Evolutionary conservation across 2,888 invertebrate genomes (phyloP), one percentile per base, ranked within the genome.

Genomic region (Trissolcus japonicus): DNA sequence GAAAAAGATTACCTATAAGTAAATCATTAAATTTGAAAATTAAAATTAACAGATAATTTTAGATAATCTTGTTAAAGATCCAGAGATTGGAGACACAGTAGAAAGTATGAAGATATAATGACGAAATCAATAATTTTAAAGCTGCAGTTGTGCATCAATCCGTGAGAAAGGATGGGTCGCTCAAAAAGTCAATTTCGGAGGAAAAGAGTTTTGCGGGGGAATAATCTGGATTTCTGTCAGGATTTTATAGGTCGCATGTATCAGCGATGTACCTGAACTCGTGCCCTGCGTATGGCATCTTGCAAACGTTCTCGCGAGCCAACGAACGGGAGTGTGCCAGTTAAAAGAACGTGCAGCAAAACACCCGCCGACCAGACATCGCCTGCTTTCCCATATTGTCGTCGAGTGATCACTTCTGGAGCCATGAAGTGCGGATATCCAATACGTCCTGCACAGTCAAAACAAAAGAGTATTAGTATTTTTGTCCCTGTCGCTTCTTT

Each of bases 301-400:
- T 97, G 96, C 80, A 99, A 92, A 82, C 98, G 92, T 84, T 98
- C 95, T 80, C 96, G 95, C 71, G 98, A 97, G 56, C 99, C 99
- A 81, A 95, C 93, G 89, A 99, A 99, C 11, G 99, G 99, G 83
- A 98, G 92, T 69, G 95, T 95, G 4, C 99, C 99, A 55, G 97
- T 96, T 46, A 99, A 92, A 51, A 99, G 92, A 16, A 98, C 95
- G 89, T 98, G 98, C 53, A 99, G 91, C 83, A 99, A 92, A 63
- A 98, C 96, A 9, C 99, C 99, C 29, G 97, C 96, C 40, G 98
- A 96, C 99, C 99, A 99, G 73, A 99, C 96, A 90, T 99, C 99
- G 80, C 98, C 97, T 0, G 97, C 95, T 89, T 98, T 98, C 43
- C 96, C 95, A 90, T 96, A 97, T 83, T 96, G 93, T 89, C 96